Percentiles rank a stretch among this genome's conserved stretches.
Evolutionary conservation across 2,888 invertebrate species (phyloP).

Genomic region (Dryococelus australis): DNA sequence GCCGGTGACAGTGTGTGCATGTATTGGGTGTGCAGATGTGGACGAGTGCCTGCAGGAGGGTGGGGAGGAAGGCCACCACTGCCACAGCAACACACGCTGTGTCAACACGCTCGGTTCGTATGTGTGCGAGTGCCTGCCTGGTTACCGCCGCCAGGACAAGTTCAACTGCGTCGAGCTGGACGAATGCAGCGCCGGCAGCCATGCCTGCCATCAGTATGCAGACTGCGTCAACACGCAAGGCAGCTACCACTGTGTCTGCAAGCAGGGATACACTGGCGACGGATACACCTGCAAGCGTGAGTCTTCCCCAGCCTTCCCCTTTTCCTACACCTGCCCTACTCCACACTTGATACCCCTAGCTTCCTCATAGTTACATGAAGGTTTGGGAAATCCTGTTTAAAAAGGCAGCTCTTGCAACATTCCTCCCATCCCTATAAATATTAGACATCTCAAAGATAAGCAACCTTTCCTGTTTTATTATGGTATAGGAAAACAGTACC

Average conservation of each 20-base stretch:
- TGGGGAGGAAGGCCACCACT: slow-evolving; percentile 82
- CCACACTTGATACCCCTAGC: background rate
- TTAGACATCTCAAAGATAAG: too few species aligned
- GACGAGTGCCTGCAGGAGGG: slow-evolving; percentile 85
- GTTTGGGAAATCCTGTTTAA: too few species aligned
- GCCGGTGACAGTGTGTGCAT: too few species aligned
- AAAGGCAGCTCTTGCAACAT: too few species aligned
- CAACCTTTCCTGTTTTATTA: too few species aligned
- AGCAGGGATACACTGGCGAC: slow-evolving; percentile 77
- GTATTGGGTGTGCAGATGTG: slow-evolving; percentile 67
- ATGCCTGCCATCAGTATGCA: slow-evolving; percentile 79
- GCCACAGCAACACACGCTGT: slow-evolving; percentile 83
- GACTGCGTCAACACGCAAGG: slow-evolving; percentile 83
- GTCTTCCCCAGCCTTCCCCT: slow-evolving; percentile 56
- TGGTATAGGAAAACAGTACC: too few species aligned
- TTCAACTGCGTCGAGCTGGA: slow-evolving; percentile 83
- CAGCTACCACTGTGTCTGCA: slow-evolving; percentile 79
- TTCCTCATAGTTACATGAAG: background rate
- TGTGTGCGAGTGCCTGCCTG: slow-evolving; percentile 82
- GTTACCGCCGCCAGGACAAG: slow-evolving; percentile 78
- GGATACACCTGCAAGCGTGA: slow-evolving; percentile 82
- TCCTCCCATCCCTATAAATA: too few species aligned
- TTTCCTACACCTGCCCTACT: background rate
- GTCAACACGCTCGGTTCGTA: slow-evolving; percentile 84
- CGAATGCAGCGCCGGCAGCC: slow-evolving; percentile 76